A percentile compares a stretch with the other conserved stretches of the same genome.
Evolutionary conservation across 2,797 vertebrate species (phyloP).

Genomic region (Champsocephalus gunnari): DNA sequence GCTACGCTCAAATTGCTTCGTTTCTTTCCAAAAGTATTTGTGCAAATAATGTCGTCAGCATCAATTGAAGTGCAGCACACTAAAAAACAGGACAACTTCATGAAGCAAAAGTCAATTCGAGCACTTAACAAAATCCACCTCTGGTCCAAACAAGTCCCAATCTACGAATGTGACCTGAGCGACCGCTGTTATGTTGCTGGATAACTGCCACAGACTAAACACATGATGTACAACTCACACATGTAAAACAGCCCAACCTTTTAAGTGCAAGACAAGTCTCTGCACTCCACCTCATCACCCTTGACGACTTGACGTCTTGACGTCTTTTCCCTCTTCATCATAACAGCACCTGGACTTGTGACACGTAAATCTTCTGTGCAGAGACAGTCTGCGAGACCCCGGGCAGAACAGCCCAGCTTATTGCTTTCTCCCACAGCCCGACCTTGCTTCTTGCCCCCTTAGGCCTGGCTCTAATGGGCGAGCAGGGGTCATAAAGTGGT

Average conservation of each 20-base stretch:
- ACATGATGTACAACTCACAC: slow-evolving; percentile 39
- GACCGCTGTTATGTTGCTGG: slow-evolving; percentile 48
- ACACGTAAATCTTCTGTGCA: slow-evolving; percentile 70
- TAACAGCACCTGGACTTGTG: slow-evolving; percentile 80
- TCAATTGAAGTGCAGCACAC: neutral
- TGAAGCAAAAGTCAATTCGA: slow-evolving; percentile 9
- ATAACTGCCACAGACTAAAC: slow-evolving; percentile 34
- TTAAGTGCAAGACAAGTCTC: slow-evolving; percentile 65
- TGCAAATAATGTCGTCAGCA: neutral
- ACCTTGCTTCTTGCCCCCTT: slow-evolving; percentile 47
- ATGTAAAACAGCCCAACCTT: slow-evolving; percentile 54
- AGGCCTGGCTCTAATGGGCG: slow-evolving; percentile 68
- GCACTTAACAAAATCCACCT: slow-evolving; percentile 30
- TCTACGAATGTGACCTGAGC: slow-evolving; percentile 21
- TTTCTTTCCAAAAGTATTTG: slow-evolving; percentile 1
- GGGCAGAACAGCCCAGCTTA: slow-evolving; percentile 46
- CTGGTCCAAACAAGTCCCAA: slow-evolving; percentile 35
- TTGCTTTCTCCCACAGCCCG: slow-evolving; percentile 50
- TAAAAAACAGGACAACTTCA: neutral
- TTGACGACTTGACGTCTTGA: slow-evolving; percentile 59
- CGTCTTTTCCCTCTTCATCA: slow-evolving; percentile 57
- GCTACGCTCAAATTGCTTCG: slow-evolving; percentile 16
- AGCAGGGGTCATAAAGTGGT: slow-evolving; percentile 79
- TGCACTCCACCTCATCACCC: slow-evolving; percentile 61
- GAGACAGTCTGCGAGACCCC: slow-evolving; percentile 69